Conservation (phyloP, 2,797 vertebrate species). For the Valencia hispanica region DNA sequence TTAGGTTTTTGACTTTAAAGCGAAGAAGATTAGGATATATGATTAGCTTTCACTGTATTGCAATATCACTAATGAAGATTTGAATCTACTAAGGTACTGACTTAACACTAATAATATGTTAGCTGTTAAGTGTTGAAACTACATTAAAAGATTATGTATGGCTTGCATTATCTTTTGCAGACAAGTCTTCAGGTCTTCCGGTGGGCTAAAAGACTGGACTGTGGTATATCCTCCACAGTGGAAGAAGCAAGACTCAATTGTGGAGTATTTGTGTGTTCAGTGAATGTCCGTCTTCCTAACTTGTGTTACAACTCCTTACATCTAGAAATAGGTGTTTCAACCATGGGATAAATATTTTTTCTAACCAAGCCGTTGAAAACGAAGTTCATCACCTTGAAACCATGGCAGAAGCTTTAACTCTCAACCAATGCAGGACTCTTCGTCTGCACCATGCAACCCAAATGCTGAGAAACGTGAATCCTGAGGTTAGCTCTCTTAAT, state of each 20-base stretch:
- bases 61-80: neutral
- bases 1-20: neutral
- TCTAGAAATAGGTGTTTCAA: no score
- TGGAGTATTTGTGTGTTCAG: no score
- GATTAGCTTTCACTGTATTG: neutral
- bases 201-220: constrained; percentile 2
- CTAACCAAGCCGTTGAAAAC: constrained; percentile 13
- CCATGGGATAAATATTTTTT: neutral
- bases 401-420: neutral
- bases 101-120: no score
- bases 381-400: neutral
- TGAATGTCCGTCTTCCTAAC: no score
- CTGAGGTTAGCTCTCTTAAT: neutral
- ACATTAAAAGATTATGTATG: no score
- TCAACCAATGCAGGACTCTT: constrained; percentile 10
- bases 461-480: neutral
- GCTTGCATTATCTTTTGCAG: constrained; percentile 1
- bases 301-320: no score
- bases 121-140: no score
- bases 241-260: neutral
- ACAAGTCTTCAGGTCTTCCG: neutral
- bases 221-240: neutral
- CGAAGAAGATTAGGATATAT: neutral
- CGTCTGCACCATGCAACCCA: constrained; percentile 6
- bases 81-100: constrained; percentile 12